phyloP scores from a whole-genome alignment of 2,113 vertebrate genomes.

The Phainopepla nitens region DNA sequence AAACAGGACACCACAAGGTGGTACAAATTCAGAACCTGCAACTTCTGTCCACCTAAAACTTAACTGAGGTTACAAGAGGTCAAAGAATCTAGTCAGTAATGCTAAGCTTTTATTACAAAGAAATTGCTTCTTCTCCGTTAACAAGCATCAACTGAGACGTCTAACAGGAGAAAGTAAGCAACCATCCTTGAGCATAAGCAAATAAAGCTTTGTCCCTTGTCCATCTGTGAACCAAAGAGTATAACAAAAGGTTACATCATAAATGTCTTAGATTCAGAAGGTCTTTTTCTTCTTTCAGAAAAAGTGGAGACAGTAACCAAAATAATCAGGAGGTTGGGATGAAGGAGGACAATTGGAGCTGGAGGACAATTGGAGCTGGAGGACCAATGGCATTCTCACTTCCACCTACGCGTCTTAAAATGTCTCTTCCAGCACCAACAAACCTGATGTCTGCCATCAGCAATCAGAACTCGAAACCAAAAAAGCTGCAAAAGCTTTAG shows the following conservation, averaged over 20 bases:
- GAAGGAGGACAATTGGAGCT: background rate
- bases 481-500: background rate
- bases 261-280: background rate
- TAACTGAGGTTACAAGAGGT: background rate
- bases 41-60: background rate
- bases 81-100: background rate
- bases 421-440: background rate
- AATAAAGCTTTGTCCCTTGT: background rate
- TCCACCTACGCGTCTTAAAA: background rate
- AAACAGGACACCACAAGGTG: background rate
- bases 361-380: background rate
- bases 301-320: background rate
- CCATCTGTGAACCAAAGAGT: background rate
- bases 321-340: accelerated
- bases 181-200: background rate
- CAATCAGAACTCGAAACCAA: background rate
- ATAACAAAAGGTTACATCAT: background rate
- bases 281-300: background rate
- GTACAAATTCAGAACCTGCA: background rate
- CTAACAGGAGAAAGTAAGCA: background rate
- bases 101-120: background rate
- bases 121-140: background rate
- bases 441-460: background rate
- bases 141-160: background rate
- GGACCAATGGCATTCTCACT: background rate